phyloP scores from a whole-genome alignment of 1,140 invertebrate genomes.

The Hycleus phaleratus region DNA sequence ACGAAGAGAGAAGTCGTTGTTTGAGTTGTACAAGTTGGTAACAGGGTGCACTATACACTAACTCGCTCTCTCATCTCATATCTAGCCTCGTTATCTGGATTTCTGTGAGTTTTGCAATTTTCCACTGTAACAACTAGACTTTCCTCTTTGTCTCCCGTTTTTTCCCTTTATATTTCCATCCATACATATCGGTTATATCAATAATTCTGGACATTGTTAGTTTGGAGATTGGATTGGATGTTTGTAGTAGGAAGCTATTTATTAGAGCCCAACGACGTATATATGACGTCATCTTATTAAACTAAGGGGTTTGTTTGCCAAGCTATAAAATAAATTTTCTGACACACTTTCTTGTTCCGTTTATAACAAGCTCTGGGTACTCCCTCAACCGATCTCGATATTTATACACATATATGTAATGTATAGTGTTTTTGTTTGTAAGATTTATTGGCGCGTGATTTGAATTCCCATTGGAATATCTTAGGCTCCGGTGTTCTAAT shows the following conservation, averaged over 20 bases:
- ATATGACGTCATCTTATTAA: constrained; percentile 33
- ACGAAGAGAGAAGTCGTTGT: constrained; percentile 8
- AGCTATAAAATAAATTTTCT: constrained; percentile 32
- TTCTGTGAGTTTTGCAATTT: constrained; percentile 6
- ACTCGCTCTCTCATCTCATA: constrained; percentile 11
- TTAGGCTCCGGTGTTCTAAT: constrained; percentile 1
- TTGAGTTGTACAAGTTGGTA: constrained; percentile 5
- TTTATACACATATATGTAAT: not conserved
- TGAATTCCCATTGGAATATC: constrained; percentile 23
- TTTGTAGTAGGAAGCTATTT: constrained; percentile 24
- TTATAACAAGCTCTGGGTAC: too few relatives aligned
- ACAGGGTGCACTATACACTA: constrained; percentile 2
- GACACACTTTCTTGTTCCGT: constrained; percentile 27
- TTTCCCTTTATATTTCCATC: not conserved
- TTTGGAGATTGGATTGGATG: constrained; percentile 22
- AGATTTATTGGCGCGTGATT: constrained; percentile 34
- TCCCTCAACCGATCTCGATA: too few relatives aligned
- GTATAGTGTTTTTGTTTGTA: constrained; percentile 26
- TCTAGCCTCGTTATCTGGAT: constrained; percentile 3
- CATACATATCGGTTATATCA: constrained; percentile 16
- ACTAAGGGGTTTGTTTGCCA: constrained; percentile 30
- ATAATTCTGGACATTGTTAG: constrained; percentile 22
- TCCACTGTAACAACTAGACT: constrained; percentile 1
- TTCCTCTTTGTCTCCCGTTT: too few relatives aligned
- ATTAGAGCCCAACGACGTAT: constrained; percentile 26